phyloP scores from a whole-genome alignment of 2,797 vertebrate species.

The Oreochromis mossambicus region DNA sequence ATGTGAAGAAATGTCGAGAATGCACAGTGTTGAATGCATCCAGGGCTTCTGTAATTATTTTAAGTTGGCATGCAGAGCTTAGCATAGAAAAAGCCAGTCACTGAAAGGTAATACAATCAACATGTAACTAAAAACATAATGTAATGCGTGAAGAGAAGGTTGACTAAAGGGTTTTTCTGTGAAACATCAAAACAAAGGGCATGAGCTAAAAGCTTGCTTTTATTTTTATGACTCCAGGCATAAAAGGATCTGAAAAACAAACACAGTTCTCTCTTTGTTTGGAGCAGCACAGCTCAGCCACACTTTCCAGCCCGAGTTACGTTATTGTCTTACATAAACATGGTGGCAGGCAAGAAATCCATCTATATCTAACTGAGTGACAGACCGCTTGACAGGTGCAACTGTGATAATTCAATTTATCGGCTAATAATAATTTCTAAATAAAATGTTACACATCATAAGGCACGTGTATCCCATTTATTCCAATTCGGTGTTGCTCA shows the following conservation, averaged over 20 bases:
- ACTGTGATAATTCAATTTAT: constrained; percentile 41
- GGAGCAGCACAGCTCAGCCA: not conserved
- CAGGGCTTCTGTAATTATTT: not conserved
- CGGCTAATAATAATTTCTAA: constrained; percentile 35
- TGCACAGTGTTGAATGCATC: not conserved
- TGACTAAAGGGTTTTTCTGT: not conserved
- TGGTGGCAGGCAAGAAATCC: constrained; percentile 5
- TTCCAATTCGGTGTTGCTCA: constrained; percentile 40
- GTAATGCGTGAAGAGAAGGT: not conserved
- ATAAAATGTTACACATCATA: constrained; percentile 34
- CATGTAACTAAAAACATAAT: not conserved
- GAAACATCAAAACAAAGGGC: not conserved
- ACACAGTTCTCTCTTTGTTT: not conserved
- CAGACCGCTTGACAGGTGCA: constrained; percentile 11
- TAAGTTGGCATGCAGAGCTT: not conserved
- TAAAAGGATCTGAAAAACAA: not conserved
- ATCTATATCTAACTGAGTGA: constrained; percentile 22
- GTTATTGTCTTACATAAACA: not conserved
- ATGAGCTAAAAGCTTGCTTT: not conserved
- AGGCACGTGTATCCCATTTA: constrained; percentile 20
- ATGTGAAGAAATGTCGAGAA: constrained; percentile 16
- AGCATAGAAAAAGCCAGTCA: not conserved
- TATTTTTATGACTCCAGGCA: not conserved
- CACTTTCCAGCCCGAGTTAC: not conserved
- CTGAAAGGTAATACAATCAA: not conserved